Conservation (phyloP, 2,113 vertebrate genomes). For the Colinus virginianus region DNA sequence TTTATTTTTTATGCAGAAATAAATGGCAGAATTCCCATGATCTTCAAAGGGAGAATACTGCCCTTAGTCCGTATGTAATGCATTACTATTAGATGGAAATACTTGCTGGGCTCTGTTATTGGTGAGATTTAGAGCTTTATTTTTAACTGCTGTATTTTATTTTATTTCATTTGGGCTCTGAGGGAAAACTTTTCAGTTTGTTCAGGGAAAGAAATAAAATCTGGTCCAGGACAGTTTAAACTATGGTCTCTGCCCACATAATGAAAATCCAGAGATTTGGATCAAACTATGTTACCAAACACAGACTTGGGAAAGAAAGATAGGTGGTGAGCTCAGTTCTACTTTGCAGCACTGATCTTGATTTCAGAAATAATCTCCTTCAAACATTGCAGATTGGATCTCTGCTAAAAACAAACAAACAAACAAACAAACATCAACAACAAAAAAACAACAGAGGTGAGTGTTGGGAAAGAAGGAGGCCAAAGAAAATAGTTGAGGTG, state of each 20-base stretch:
- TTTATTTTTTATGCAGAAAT: conserved; percentile 10
- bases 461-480: background rate
- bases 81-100: background rate
- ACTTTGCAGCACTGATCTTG: rapidly evolving
- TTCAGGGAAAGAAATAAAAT: conserved; percentile 5
- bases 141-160: background rate
- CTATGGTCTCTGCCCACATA: background rate
- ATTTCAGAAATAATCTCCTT: background rate
- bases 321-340: background rate
- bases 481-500: rapidly evolving
- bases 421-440: rapidly evolving
- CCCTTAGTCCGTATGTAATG: background rate
- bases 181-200: background rate
- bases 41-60: background rate
- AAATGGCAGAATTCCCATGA: background rate
- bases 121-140: conserved; percentile 9
- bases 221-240: background rate
- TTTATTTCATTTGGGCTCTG: background rate
- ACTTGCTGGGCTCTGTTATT: background rate
- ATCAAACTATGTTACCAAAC: background rate
- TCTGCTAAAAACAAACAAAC: background rate
- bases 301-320: background rate
- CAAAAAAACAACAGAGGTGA: background rate
- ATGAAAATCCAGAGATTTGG: background rate
- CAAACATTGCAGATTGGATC: background rate